Conservation (phyloP, 2,888 invertebrate species). For the Macrophya alboannulata region DNA sequence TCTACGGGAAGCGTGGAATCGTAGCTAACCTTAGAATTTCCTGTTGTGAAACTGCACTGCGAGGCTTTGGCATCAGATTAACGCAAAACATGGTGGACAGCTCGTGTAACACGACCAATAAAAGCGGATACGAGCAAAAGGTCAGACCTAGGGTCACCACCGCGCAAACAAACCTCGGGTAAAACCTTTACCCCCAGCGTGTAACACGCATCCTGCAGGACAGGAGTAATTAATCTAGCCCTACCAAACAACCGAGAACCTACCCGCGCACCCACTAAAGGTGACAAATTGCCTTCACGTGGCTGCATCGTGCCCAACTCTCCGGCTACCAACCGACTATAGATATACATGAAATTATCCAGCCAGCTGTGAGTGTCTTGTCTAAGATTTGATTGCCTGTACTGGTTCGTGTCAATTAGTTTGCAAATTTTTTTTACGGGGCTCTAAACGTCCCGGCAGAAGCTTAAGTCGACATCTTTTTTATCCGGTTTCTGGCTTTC, state of each 20-base stretch:
- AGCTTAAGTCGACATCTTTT: neutral
- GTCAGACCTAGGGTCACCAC: conserved; percentile 27
- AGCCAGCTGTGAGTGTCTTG: conserved; percentile 4
- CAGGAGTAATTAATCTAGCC: conserved; percentile 77
- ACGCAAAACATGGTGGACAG: conserved; percentile 44
- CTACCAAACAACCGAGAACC: conserved; percentile 73
- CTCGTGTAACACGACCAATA: conserved; percentile 46
- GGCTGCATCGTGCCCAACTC: conserved; percentile 65
- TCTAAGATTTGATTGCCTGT: conserved; percentile 22
- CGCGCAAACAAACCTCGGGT: conserved; percentile 49
- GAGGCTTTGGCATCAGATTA: conserved; percentile 43
- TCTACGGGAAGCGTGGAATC: neutral
- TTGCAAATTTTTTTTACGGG: neutral
- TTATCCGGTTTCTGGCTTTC: neutral
- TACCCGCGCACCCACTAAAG: conserved; percentile 68
- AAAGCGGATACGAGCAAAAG: conserved; percentile 46
- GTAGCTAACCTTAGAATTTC: conserved; percentile 1
- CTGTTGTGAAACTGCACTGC: neutral
- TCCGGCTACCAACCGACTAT: conserved; percentile 31
- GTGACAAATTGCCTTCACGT: conserved; percentile 76
- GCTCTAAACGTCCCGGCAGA: neutral
- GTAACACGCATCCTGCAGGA: conserved; percentile 63
- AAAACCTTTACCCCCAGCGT: conserved; percentile 34
- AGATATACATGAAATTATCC: neutral
- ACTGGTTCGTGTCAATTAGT: neutral